Percentiles rank a stretch among this genome's conserved stretches.
phyloP scores from a whole-genome alignment of 2,888 invertebrate species.

The Ichneumon xanthorius region DNA sequence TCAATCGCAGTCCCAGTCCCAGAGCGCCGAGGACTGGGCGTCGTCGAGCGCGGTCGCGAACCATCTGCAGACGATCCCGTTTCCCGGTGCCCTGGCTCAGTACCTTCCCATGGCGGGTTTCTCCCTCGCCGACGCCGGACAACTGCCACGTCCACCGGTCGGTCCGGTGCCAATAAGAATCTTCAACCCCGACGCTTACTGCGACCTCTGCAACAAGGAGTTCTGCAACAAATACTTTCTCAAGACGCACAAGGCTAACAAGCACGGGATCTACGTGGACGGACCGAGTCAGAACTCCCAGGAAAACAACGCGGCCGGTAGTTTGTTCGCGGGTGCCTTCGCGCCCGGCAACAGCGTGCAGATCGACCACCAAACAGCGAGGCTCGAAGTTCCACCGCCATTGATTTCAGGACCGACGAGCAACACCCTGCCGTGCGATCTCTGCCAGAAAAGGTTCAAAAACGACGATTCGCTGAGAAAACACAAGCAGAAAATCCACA shows the following conservation, averaged over 20 bases:
- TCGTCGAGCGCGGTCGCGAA: slow-evolving; percentile 68
- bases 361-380: slow-evolving; percentile 76
- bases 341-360: slow-evolving; percentile 64
- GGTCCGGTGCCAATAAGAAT: slow-evolving; percentile 87
- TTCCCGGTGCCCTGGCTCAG: slow-evolving; percentile 79
- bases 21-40: slow-evolving; percentile 68
- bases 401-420: slow-evolving; percentile 62
- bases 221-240: slow-evolving; percentile 99
- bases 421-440: slow-evolving; percentile 87
- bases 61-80: slow-evolving; percentile 78
- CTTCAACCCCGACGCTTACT: slow-evolving; percentile 98
- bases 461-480: slow-evolving; percentile 90
- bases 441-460: slow-evolving; percentile 91
- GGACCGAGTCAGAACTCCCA: slow-evolving; percentile 79
- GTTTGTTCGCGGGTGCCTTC: slow-evolving; percentile 71
- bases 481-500: slow-evolving; percentile 90
- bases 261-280: slow-evolving; percentile 96
- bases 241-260: slow-evolving; percentile 99
- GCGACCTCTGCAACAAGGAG: slow-evolving; percentile 98
- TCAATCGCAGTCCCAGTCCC: slow-evolving; percentile 74
- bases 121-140: slow-evolving; percentile 84
- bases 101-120: slow-evolving; percentile 86
- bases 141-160: slow-evolving; percentile 86
- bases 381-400: slow-evolving; percentile 63
- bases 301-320: slow-evolving; percentile 61